Evolutionary conservation across 2,888 invertebrate species (phyloP), one percentile per base, ranked within the genome.

Genomic region (Sinodicranocentrus sp.): DNA sequence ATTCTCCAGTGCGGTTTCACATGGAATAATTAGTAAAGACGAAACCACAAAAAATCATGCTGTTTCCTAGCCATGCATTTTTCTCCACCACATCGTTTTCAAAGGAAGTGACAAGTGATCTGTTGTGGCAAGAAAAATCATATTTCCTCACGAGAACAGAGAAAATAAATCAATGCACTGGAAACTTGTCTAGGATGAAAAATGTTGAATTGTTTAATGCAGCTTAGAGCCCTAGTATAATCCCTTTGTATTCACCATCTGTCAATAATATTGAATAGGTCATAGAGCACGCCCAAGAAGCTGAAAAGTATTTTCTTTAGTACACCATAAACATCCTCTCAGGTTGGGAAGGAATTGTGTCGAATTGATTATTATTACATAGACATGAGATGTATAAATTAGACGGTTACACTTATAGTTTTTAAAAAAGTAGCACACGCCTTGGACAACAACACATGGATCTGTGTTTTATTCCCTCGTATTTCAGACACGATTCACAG

Each of bases 211-310:
- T 48, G 48, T n/a, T 48, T 10, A 5, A 3, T n/a, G 13, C 48
- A 10, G 48, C n/a, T n/a, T n/a, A n/a, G n/a, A 48, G n/a, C n/a
- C n/a, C 10, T n/a, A 48, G 48, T n/a, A 15, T 10, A 10, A n/a
- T 48, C 2, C n/a, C n/a, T 10, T n/a, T n/a, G 48, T n/a, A 48
- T 48, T 10, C n/a, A 10, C 2, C 10, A 3, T 48, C n/a, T 48
- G 48, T 48, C 48, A 48, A 48, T 48, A 48, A n/a, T 48, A 48
- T n/a, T n/a, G 15, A 48, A 48, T 48, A 48, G 80, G 80, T 72
- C 72, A 80, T 67, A 72, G 80, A 80, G 80, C 80, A 80, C 80
- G 72, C 72, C 79, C 71, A 71, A 48, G 57, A 25, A 19, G 13
- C 25, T 19, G 6, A 52, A 23, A 19, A 57, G 19, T n/a, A 48